Base-by-base conservation (phyloP, 2,888 invertebrate species). In the Ophion ellenae region DNA sequence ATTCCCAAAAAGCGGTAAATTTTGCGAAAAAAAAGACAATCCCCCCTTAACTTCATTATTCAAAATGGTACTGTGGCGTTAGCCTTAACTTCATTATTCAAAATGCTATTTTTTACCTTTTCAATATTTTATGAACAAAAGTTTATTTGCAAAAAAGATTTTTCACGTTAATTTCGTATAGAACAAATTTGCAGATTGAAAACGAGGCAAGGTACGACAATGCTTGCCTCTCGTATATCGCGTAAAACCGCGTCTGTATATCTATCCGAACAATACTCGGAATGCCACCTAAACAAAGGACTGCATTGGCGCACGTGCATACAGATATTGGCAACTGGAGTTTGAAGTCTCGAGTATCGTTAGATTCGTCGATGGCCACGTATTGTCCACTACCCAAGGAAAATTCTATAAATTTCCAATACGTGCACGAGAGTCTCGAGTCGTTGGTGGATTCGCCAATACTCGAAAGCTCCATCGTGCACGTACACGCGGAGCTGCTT, bases 271-370 rank as follows among this genome's bases (percentile, higher is more conserved):
- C 85, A 81, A 84, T 87, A 87, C 84, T 59, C 81, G 78, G 64
- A 88, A 71, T 88, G 87, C 76, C 76, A 81, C 78, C 89, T 91
- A 90, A 91, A 91, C 90, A 91, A 91, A 90, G 91, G 87, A 87
- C 76, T 87, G 75, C 87, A 89, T 91, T 87, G 90, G 83, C 69
- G 85, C 47, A 32, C 47, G 81, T 73, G 85, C 47, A 32, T 28
- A 61, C 14, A 63, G n/a, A 76, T 59, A 74, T 75, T 45, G 45
- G 66, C 66, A 67, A 78, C 17, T 53, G 53, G 59, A 32, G 66
- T 75, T 74, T 59, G 14, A 69, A 69, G 70, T 17, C 28, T 70
- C 63, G 74, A 45, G 81, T 75, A 73, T 80, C 69, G 75, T 32
- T 79, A 79, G 76, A 83, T 80, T 83, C 77, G 71, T 70, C 40